These are phyloP conservation scores for Achatina immaculata DNA, from an alignment of 1,140 invertebrate species.

Conservation along the genomic window DNA sequence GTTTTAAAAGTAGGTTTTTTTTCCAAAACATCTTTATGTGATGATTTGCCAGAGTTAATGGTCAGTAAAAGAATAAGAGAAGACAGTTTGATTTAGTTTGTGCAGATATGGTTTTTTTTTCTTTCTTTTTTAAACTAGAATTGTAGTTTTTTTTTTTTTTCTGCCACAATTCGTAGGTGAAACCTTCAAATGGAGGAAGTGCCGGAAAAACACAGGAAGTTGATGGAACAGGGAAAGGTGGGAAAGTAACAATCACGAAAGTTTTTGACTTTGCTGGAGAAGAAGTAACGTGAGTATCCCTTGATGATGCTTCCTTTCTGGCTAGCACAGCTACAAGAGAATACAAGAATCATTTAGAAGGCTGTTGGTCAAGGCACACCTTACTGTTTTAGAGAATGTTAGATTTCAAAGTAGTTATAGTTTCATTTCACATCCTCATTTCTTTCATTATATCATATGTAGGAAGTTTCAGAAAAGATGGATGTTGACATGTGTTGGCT, in stretches of 20 bases:
- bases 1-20: no score
- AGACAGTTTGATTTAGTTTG: no score
- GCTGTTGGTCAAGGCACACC: background rate
- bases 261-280: conserved; percentile 70
- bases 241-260: conserved; percentile 65
- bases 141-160: no score
- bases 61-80: no score
- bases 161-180: background rate
- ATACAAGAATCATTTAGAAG: no score
- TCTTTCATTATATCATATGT: background rate
- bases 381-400: background rate
- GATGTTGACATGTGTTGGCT: no score
- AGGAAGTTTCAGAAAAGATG: no score
- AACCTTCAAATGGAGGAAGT: background rate
- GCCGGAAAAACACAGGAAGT: conserved; percentile 17
- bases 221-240: conserved; percentile 38
- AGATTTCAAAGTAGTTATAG: background rate
- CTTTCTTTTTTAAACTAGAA: no score
- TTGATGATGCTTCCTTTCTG: no score
- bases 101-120: no score
- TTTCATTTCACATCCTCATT: background rate
- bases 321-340: background rate
- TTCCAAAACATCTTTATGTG: no score
- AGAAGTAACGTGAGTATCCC: conserved; percentile 62
- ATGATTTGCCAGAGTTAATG: no score